Evolutionary conservation across 2,797 vertebrate species (phyloP).

Genomic region (Sebastiscus albofasciatus): DNA sequence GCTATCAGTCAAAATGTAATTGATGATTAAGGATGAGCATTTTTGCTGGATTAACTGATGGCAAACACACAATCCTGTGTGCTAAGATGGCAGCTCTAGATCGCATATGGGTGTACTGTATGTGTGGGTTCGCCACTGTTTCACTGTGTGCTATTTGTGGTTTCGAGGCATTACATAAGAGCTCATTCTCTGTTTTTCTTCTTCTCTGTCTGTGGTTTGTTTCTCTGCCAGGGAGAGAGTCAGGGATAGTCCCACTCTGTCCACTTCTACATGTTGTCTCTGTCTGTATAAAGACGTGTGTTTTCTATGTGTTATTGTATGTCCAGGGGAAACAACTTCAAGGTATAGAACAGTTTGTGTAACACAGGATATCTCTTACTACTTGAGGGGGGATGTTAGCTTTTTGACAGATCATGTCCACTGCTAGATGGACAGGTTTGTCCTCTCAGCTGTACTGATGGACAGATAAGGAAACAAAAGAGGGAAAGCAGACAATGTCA

Average conservation of each 20-base stretch:
- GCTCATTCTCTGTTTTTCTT: slow-evolving; percentile 34
- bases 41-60: slow-evolving; percentile 37
- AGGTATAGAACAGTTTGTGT: slow-evolving; percentile 22
- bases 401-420: not conserved
- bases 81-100: not conserved
- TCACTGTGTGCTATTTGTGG: slow-evolving; percentile 62
- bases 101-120: not conserved
- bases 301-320: not conserved
- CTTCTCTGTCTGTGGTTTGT: slow-evolving; percentile 1
- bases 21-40: slow-evolving; percentile 44
- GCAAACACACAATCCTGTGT: not conserved
- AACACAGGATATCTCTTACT: not conserved
- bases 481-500: slow-evolving; percentile 19
- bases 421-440: slow-evolving; percentile 51
- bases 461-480: slow-evolving; percentile 27
- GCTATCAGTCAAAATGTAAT: slow-evolving; percentile 68
- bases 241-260: not conserved
- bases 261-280: not conserved
- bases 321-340: not conserved
- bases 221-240: not conserved
- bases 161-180: slow-evolving; percentile 67
- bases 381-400: not conserved
- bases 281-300: not conserved
- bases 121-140: slow-evolving; percentile 24
- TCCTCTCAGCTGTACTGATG: slow-evolving; percentile 36